Conservation (phyloP, 2,797 vertebrate species). For the Clamator glandarius region DNA sequence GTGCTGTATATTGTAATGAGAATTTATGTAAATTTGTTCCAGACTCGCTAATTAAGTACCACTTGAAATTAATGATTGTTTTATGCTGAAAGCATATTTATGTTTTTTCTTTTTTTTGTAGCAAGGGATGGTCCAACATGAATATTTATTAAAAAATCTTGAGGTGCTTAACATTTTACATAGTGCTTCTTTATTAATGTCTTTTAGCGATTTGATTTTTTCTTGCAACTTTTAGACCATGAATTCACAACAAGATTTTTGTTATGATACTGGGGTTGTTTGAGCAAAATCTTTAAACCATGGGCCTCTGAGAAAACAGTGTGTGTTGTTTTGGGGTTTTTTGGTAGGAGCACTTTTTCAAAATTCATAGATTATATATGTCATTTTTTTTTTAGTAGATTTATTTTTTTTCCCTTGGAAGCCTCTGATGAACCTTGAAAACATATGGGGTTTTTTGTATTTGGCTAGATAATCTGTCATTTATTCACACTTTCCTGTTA, state of each 20-base stretch:
- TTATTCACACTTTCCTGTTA: background rate
- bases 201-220: background rate
- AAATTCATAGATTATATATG: background rate
- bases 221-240: background rate
- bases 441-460: background rate
- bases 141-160: slow-evolving; percentile 58
- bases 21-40: slow-evolving; percentile 63
- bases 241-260: background rate
- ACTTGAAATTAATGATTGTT: slow-evolving; percentile 70
- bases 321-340: background rate
- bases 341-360: background rate
- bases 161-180: background rate
- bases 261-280: background rate
- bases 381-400: background rate
- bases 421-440: background rate
- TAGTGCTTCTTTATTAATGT: background rate
- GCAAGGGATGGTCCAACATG: slow-evolving; percentile 12
- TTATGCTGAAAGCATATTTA: slow-evolving; percentile 60
- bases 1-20: slow-evolving; percentile 39
- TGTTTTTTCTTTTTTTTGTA: slow-evolving; percentile 44
- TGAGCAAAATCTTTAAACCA: background rate
- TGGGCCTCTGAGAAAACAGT: background rate
- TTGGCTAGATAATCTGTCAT: background rate
- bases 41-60: slow-evolving; percentile 61
- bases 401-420: background rate